A percentile compares a stretch with the other conserved stretches of the same genome.
phyloP scores from a whole-genome alignment of 2,797 vertebrate species.

The Crenichthys baileyi region DNA sequence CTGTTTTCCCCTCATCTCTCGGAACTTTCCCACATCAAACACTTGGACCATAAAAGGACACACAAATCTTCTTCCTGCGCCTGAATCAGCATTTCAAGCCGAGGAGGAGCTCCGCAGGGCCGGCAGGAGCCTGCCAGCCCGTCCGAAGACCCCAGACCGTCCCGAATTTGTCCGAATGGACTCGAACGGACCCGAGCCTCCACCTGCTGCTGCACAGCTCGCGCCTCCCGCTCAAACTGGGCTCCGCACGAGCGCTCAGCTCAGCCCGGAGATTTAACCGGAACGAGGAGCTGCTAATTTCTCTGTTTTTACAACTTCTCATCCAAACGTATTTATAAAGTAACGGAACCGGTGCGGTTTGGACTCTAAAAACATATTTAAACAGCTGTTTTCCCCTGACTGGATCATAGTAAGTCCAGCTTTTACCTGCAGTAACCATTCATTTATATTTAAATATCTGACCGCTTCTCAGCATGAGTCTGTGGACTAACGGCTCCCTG shows the following conservation, averaged over 20 bases:
- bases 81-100: constrained; percentile 18
- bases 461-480: constrained; percentile 81
- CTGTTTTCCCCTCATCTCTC: constrained; percentile 31
- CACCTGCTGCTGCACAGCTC: constrained; percentile 40
- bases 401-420: neutral
- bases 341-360: neutral
- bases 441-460: neutral
- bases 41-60: constrained; percentile 68
- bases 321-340: neutral
- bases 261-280: neutral
- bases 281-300: neutral
- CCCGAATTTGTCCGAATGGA: neutral
- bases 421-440: neutral
- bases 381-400: neutral
- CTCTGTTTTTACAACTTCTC: neutral
- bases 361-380: neutral
- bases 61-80: constrained; percentile 10
- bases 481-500: constrained; percentile 79
- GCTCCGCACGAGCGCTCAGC: constrained; percentile 7
- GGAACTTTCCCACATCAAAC: constrained; percentile 65
- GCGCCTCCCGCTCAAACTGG: neutral
- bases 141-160: neutral
- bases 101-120: constrained; percentile 31
- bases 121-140: constrained; percentile 17
- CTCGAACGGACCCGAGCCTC: constrained; percentile 15